Evolutionary conservation across 2,113 vertebrate species (phyloP).

Genomic region (Perca flavescens): DNA sequence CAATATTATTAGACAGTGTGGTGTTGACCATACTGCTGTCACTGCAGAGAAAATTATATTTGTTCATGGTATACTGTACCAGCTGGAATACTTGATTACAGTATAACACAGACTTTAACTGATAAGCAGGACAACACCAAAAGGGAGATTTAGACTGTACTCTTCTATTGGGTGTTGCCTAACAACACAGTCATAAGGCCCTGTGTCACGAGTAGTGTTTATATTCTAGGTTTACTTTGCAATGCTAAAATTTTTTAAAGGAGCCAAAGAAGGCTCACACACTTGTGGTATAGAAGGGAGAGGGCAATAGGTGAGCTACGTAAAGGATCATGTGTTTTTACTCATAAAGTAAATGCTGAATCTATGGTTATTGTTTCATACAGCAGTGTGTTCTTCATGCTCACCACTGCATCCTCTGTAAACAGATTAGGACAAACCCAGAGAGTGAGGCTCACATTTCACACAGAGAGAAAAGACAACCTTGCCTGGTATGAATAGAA

Average conservation of each 20-base stretch:
- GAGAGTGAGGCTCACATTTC: slow-evolving; percentile 55
- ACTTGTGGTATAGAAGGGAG: not conserved
- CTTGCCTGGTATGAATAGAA: slow-evolving; percentile 50
- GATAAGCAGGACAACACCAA: not conserved
- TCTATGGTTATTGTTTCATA: not conserved
- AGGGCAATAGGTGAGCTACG: not conserved
- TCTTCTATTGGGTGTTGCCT: not conserved
- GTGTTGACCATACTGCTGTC: not conserved
- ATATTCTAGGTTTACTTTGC: not conserved
- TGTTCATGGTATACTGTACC: not conserved
- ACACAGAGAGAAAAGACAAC: slow-evolving; percentile 21
- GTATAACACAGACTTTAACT: slow-evolving; percentile 2
- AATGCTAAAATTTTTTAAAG: not conserved
- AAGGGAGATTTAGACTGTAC: not conserved
- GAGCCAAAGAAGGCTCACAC: not conserved
- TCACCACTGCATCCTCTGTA: not conserved
- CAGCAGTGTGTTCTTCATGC: not conserved
- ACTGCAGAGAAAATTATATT: not conserved
- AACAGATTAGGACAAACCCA: slow-evolving; percentile 32
- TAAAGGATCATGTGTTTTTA: slow-evolving; percentile 5
- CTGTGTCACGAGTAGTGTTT: not conserved
- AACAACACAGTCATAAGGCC: not conserved
- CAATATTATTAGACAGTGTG: not conserved
- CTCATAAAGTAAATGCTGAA: slow-evolving; percentile 7
- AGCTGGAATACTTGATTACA: not conserved